These are phyloP conservation scores for Nasonia oneida DNA, from an alignment of 2,888 invertebrate genomes.

Conservation along the genomic window DNA sequence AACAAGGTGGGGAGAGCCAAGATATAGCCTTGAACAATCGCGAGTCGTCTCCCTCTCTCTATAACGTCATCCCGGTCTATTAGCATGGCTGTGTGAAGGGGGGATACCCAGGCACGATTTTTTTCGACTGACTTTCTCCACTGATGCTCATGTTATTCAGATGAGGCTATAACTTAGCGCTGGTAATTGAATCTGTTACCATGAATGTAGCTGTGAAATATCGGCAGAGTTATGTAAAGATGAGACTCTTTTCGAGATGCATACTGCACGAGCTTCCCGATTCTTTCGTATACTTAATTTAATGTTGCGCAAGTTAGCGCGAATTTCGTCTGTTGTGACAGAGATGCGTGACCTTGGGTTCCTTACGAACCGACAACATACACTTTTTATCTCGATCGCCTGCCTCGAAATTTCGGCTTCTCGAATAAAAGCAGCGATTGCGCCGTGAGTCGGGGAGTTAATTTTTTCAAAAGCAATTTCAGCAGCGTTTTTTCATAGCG, in stretches of 20 bases:
- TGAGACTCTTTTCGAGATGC: not conserved
- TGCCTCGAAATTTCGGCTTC: conserved; percentile 2
- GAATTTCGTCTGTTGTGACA: not conserved
- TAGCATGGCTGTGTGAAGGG: not conserved
- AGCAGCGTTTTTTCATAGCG: not conserved
- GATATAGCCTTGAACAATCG: conserved; percentile 27
- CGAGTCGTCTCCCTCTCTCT: not conserved
- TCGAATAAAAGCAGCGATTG: not conserved
- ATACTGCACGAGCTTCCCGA: not conserved
- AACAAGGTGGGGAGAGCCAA: not conserved
- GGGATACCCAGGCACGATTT: not conserved
- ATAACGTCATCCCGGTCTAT: conserved; percentile 20
- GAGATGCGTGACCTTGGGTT: not conserved
- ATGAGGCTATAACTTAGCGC: not conserved
- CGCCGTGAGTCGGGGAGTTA: not conserved
- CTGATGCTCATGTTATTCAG: conserved; percentile 13
- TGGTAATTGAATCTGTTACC: not conserved
- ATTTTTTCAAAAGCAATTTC: not conserved
- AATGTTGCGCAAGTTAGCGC: not conserved
- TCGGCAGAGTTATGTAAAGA: not conserved
- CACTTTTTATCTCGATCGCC: conserved; percentile 11
- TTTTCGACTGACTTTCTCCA: conserved; percentile 1
- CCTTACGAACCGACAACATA: not conserved
- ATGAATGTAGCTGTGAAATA: not conserved
- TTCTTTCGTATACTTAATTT: not conserved